These are phyloP conservation scores for Polyploca ridens DNA, from an alignment of 2,888 invertebrate genomes.

Conservation along the genomic window DNA sequence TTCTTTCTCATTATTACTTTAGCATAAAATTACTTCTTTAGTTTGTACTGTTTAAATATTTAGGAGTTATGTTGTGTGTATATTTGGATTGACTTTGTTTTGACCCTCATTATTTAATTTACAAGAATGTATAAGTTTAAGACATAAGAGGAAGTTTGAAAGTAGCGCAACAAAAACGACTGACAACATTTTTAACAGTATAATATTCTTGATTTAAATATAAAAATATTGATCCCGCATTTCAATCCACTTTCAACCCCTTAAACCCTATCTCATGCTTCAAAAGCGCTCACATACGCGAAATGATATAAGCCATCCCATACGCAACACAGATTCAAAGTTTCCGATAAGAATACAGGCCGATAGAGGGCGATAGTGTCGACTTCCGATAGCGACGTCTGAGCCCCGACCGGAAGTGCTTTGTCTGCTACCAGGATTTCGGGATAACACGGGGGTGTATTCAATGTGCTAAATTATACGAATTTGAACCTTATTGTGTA, in stretches of 20 bases:
- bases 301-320: constrained; percentile 37
- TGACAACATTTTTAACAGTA: no score
- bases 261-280: constrained; percentile 3
- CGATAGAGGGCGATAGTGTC: constrained; percentile 57
- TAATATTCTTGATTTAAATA: no score
- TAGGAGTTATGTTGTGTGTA: background rate
- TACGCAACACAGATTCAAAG: constrained; percentile 41
- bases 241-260: background rate
- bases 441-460: constrained; percentile 41
- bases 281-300: constrained; percentile 23
- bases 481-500: constrained; percentile 42
- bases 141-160: no score
- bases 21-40: background rate
- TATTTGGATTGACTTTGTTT: background rate
- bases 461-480: constrained; percentile 37
- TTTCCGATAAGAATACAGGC: constrained; percentile 39
- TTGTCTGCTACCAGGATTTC: constrained; percentile 58
- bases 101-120: background rate
- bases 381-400: constrained; percentile 55
- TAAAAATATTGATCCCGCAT: background rate
- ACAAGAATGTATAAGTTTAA: no score
- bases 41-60: background rate
- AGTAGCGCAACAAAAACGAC: no score
- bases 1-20: background rate
- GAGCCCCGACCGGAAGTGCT: constrained; percentile 60